A percentile compares a stretch with the other conserved stretches of the same genome.
phyloP scores from a whole-genome alignment of 2,113 vertebrate species.

The Ctenodactylus gundi region DNA sequence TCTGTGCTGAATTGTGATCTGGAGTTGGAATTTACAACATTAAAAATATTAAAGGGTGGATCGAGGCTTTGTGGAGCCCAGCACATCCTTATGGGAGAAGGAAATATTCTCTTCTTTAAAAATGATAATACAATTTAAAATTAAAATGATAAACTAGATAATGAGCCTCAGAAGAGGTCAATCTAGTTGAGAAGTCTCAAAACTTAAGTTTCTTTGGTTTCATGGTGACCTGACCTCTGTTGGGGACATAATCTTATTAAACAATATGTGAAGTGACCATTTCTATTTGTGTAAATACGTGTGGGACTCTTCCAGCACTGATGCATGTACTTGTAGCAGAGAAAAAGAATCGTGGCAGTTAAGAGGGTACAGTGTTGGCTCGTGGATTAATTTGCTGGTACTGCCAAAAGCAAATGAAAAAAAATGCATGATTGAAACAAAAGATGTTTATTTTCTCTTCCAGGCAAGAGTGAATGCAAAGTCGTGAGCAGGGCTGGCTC shows the following conservation, averaged over 20 bases:
- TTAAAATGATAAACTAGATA: not conserved
- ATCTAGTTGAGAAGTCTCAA: not conserved
- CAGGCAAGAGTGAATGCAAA: not conserved
- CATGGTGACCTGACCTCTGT: not conserved
- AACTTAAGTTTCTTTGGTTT: not conserved
- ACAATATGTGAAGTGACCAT: not conserved
- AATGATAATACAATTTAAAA: not conserved
- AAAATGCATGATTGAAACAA: not conserved
- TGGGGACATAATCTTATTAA: not conserved
- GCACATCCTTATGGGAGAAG: not conserved
- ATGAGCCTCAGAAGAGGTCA: not conserved
- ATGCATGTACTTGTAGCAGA: not conserved
- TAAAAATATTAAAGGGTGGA: not conserved
- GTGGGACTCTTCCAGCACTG: not conserved
- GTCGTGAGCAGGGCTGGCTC: not conserved
- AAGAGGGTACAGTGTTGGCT: not conserved
- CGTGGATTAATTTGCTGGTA: not conserved
- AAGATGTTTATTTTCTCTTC: not conserved
- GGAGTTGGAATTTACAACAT: not conserved
- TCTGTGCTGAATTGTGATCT: not conserved
- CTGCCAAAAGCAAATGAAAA: not conserved
- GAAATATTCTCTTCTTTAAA: not conserved
- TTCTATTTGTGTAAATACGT: constrained; percentile 3
- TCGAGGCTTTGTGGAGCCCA: not conserved
- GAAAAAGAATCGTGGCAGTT: not conserved